A percentile compares a stretch with the other conserved stretches of the same genome.
phyloP scores from a whole-genome alignment of 2,797 vertebrate species.

The Microctenopoma steveboyesi region DNA sequence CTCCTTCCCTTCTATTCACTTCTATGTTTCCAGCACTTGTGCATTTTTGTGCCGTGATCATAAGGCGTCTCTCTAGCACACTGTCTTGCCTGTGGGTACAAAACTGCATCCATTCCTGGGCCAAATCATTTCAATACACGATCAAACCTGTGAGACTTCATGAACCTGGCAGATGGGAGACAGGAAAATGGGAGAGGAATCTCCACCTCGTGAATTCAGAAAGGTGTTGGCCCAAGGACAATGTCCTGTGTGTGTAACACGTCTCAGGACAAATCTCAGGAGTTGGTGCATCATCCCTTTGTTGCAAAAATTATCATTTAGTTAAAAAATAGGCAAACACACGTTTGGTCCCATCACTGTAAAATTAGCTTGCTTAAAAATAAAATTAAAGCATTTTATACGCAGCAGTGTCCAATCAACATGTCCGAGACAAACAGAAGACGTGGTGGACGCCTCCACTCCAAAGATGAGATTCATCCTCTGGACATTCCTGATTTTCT shows the following conservation, averaged over 20 bases:
- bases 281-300: neutral
- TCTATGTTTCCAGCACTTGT: slow-evolving; percentile 1
- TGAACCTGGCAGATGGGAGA: neutral
- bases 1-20: slow-evolving; percentile 15
- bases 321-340: neutral
- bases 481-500: slow-evolving; percentile 50
- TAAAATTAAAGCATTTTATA: neutral
- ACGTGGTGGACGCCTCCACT: no score
- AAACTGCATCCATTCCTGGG: slow-evolving; percentile 23
- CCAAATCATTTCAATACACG: slow-evolving; percentile 16
- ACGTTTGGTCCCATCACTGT: neutral
- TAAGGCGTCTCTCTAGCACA: neutral
- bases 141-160: slow-evolving; percentile 22
- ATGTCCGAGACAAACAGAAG: no score
- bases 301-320: neutral
- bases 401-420: neutral
- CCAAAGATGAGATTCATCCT: slow-evolving; percentile 6
- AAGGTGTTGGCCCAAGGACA: neutral
- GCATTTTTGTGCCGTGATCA: slow-evolving; percentile 12
- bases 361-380: neutral
- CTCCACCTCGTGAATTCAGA: neutral
- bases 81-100: slow-evolving; percentile 24
- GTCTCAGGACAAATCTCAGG: neutral
- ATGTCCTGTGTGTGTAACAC: no score
- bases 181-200: neutral